A percentile compares a stretch with the other conserved stretches of the same genome.
These are phyloP conservation scores for Trichonephila clavipes DNA, from an alignment of 1,140 invertebrate species.

Conservation along the genomic window DNA sequence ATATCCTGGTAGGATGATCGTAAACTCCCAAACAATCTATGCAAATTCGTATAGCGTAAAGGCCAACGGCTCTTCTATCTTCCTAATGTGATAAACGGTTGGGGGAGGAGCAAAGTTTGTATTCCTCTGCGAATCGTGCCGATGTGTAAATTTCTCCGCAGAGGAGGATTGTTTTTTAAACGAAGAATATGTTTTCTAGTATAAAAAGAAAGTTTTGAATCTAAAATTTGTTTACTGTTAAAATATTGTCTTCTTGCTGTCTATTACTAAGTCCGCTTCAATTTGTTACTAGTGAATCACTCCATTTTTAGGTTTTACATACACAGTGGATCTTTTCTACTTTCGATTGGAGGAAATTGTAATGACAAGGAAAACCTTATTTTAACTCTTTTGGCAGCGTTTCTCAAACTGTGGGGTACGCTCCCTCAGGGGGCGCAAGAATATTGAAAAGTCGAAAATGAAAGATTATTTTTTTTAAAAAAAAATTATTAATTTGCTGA, in stretches of 20 bases:
- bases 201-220: not conserved
- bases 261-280: too few species aligned
- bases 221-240: not conserved
- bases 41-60: not conserved
- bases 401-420: too few species aligned
- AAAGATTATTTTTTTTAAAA: too few species aligned
- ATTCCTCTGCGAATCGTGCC: not conserved
- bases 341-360: too few species aligned
- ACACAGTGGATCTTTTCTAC: too few species aligned
- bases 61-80: not conserved
- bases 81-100: not conserved
- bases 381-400: too few species aligned
- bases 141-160: not conserved
- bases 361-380: too few species aligned
- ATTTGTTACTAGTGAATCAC: too few species aligned
- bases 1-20: not conserved
- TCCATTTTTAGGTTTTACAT: too few species aligned
- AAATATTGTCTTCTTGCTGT: not conserved
- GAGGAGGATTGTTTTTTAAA: not conserved
- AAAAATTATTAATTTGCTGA: too few species aligned
- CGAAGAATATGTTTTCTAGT: not conserved
- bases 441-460: too few species aligned
- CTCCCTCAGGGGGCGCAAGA: too few species aligned
- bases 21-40: not conserved
- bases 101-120: not conserved